A percentile compares a stretch with the other conserved stretches of the same genome.
phyloP scores from a whole-genome alignment of 2,113 vertebrate species.

The Oncorhynchus tshawytscha region DNA sequence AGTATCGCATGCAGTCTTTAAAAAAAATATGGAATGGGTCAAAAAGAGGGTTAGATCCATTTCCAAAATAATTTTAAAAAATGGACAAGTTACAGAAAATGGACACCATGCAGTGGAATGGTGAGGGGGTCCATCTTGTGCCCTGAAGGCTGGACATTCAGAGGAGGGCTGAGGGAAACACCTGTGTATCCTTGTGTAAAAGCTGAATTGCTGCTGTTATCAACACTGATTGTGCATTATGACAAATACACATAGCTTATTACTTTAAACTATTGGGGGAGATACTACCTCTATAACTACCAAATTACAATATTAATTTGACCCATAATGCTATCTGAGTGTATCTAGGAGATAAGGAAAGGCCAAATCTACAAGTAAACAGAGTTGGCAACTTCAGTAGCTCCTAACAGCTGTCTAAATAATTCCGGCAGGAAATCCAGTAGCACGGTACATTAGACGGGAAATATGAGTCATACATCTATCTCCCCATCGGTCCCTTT shows the following conservation, averaged over 20 bases:
- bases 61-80: neutral
- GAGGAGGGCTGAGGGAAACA: neutral
- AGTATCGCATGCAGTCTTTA: conserved; percentile 40
- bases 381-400: too few relatives aligned
- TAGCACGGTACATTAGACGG: too few relatives aligned
- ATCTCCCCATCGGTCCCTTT: neutral
- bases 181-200: too few relatives aligned
- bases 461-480: too few relatives aligned
- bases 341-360: neutral
- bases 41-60: neutral
- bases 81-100: conserved; percentile 25
- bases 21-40: neutral
- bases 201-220: too few relatives aligned
- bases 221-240: too few relatives aligned
- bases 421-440: neutral
- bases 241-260: too few relatives aligned
- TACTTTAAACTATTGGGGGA: neutral
- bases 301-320: neutral
- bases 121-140: neutral
- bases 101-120: neutral
- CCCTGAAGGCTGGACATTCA: neutral
- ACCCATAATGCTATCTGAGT: neutral
- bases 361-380: neutral
- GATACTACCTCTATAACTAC: too few relatives aligned
- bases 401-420: neutral